Base-by-base conservation (phyloP, 2,888 invertebrate genomes). In the Mythimna vitellina region DNA sequence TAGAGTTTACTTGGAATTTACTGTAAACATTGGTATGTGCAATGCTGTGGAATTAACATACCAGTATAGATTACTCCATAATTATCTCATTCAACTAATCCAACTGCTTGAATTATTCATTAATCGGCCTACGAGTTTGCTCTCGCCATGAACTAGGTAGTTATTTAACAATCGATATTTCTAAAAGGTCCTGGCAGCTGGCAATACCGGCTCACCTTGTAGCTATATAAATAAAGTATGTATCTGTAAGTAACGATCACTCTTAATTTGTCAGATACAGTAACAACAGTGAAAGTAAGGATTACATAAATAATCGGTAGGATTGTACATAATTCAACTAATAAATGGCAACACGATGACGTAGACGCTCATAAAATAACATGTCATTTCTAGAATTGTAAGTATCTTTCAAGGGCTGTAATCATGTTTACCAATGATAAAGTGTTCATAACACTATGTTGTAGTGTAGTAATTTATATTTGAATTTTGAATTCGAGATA, bases 371-470 rank as follows among this genome's bases (percentile, higher is more conserved):
- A 25, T 64, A 14, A 56, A 57, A 74, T 62, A 65, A 54, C 35
- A 53, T 78, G 17, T 46, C 3, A 56, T 72, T 72, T 64, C 63
- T 72, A 67, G 72, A 60, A 66, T 60, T 9, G 22, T 57, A 70
- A 14, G 61, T 72, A 72, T 65, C 49, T 65, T 57, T 78, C 63
- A 78, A 67, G 73, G 73, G 61, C 77, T 78, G 56, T 57, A 60
- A 78, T 67, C 35, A 61, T 72, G 78, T 78, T 78, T 73, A 64
- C 73, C 20, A 38, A 72, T 66, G 66, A 77, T 77, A 77, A 78
- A 54, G 35, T 60, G 54, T 56, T 64, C 54, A 25, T 51, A 65
- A 74, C 46, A 72, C 14, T 63, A 29, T 61, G 61, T 49, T 65
- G 20, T 35, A 57, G 7, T 61, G 42, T 2, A 17, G 46, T 46